phyloP scores from a whole-genome alignment of 2,797 vertebrate species.

The Choloepus didactylus region DNA sequence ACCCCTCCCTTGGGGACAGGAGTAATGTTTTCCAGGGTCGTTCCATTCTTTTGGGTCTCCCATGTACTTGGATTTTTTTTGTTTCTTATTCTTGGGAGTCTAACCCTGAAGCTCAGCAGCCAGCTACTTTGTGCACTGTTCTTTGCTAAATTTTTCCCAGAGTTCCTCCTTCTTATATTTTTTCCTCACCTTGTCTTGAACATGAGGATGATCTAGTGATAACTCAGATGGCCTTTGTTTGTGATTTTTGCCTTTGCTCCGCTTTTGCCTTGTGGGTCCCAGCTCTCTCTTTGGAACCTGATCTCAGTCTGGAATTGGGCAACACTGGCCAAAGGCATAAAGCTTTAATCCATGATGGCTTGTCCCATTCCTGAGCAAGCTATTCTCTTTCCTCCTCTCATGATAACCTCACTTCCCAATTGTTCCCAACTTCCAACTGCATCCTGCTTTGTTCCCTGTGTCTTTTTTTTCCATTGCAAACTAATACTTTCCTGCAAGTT shows the following conservation, averaged over 20 bases:
- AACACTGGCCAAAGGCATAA: neutral
- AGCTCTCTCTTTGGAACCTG: neutral
- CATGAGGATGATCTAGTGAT: neutral
- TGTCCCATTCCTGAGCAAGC: neutral
- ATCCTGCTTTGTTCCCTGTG: neutral
- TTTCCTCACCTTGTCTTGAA: neutral
- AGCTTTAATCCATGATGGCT: neutral
- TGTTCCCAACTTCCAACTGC: neutral
- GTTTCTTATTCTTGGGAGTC: neutral
- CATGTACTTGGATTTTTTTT: neutral
- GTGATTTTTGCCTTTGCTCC: neutral
- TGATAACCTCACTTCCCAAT: neutral
- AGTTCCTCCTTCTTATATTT: too few species aligned
- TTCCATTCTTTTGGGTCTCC: neutral
- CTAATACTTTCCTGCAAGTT: neutral
- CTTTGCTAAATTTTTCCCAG: neutral
- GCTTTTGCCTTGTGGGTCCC: neutral
- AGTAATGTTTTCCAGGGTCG: accelerated
- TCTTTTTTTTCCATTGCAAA: neutral
- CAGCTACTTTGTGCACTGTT: neutral
- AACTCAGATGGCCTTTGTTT: neutral
- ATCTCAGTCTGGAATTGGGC: neutral
- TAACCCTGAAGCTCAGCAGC: neutral
- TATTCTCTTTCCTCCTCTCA: neutral
- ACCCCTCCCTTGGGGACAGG: accelerated